Percentiles rank a stretch among this genome's conserved stretches.
phyloP scores from a whole-genome alignment of 2,797 vertebrate genomes.

The Cottoperca gobio region DNA sequence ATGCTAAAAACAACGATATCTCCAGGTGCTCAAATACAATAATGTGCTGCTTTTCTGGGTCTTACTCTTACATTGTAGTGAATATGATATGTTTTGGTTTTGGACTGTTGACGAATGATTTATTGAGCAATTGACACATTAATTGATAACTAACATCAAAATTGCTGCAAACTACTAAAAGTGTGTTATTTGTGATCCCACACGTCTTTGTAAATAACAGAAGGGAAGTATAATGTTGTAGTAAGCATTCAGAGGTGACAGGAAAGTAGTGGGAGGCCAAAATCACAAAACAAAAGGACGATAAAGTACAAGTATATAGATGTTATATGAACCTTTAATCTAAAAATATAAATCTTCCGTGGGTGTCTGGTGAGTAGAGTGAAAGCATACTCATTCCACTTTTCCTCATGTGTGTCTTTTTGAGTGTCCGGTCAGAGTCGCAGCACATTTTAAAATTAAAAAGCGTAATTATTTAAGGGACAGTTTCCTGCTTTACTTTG shows the following conservation, averaged over 20 bases:
- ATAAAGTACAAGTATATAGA: conserved; percentile 21
- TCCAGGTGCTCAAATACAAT: neutral
- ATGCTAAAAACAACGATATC: neutral
- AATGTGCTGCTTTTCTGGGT: neutral
- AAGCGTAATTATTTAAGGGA: neutral
- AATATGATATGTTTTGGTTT: neutral
- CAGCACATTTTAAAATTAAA: conserved; percentile 2
- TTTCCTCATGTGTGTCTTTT: conserved; percentile 5
- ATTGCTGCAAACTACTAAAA: neutral
- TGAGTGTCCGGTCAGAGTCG: neutral
- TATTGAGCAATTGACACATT: too few relatives aligned
- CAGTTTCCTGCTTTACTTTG: neutral
- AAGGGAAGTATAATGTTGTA: neutral
- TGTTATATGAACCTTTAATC: conserved; percentile 40
- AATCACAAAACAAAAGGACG: neutral
- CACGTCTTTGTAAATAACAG: neutral
- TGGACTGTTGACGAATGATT: too few relatives aligned
- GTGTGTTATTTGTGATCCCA: neutral
- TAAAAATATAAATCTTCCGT: conserved; percentile 48
- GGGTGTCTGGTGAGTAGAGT: conserved; percentile 34
- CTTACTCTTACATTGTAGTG: neutral
- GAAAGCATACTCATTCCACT: conserved; percentile 21
- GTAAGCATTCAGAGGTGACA: neutral
- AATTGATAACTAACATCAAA: neutral
- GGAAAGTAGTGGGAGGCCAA: neutral